These are phyloP conservation scores for Acridotheres tristis DNA, from an alignment of 2,797 vertebrate genomes.

Conservation along the genomic window DNA sequence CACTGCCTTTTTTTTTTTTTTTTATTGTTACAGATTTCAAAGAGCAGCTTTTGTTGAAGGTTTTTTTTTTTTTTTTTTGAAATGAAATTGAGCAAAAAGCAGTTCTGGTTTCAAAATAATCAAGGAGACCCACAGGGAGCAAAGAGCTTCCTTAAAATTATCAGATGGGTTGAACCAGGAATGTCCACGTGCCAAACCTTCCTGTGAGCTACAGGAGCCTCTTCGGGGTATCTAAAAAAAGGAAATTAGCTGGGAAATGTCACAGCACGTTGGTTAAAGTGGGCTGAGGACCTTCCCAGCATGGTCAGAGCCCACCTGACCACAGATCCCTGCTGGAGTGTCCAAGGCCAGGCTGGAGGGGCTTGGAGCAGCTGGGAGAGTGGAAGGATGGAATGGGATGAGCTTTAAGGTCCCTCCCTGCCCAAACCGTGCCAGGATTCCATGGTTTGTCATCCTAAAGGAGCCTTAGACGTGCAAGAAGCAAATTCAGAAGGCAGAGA, in stretches of 20 bases:
- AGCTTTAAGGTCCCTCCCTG: neutral
- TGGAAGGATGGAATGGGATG: neutral
- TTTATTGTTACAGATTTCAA: neutral
- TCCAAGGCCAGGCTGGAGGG: neutral
- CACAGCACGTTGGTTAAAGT: rapidly evolving
- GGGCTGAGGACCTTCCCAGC: neutral
- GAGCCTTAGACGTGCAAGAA: neutral
- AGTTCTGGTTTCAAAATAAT: neutral
- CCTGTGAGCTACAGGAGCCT: neutral
- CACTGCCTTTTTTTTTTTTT: neutral
- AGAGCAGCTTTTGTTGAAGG: neutral
- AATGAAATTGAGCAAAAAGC: neutral
- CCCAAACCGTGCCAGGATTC: neutral
- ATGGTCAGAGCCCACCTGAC: rapidly evolving
- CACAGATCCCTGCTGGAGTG: neutral
- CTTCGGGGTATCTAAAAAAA: neutral
- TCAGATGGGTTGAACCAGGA: neutral
- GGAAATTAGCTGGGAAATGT: neutral
- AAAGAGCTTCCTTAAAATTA: neutral
- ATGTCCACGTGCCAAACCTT: neutral
- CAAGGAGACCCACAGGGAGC: neutral
- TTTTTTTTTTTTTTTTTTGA: neutral
- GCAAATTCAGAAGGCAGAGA: neutral
- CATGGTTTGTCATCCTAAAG: neutral
- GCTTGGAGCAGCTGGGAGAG: neutral